Evolutionary conservation across 2,113 vertebrate genomes (phyloP).

Genomic region (Oncorhynchus keta): DNA sequence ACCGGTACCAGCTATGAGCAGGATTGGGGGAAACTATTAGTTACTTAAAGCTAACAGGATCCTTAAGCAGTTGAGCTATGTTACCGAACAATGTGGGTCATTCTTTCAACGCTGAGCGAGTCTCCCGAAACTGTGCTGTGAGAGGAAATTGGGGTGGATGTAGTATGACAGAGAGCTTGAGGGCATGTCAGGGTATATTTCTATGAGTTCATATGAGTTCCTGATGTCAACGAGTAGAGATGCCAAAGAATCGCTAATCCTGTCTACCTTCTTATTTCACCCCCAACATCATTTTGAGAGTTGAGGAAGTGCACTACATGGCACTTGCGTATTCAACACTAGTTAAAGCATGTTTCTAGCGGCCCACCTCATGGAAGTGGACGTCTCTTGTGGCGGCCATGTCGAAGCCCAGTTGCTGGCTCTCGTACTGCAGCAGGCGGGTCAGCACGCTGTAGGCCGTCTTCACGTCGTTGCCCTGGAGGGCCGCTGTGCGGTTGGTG

Average conservation of each 20-base stretch:
- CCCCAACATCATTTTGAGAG: no score
- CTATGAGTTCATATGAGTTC: no score
- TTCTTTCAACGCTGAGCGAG: neutral
- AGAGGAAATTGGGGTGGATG: neutral
- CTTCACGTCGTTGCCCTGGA: constrained; percentile 81
- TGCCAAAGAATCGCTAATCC: no score
- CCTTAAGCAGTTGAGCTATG: constrained; percentile 1
- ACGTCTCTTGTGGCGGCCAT: constrained; percentile 81
- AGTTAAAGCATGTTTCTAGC: neutral
- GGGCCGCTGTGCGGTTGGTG: constrained; percentile 53
- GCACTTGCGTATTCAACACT: neutral
- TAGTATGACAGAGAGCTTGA: neutral
- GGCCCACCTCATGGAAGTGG: constrained; percentile 80
- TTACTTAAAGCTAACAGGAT: constrained; percentile 9
- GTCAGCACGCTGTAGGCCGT: constrained; percentile 80
- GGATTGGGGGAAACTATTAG: constrained; percentile 14
- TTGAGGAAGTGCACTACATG: no score
- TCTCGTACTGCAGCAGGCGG: constrained; percentile 77
- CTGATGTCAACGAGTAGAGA: no score
- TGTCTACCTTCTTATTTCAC: no score
- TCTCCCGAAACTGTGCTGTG: neutral
- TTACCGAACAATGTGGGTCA: constrained; percentile 11
- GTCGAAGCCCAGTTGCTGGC: constrained; percentile 81
- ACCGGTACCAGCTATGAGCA: neutral
- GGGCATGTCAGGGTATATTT: no score